Base-by-base conservation (phyloP, 2,113 vertebrate species). In the Antennarius striatus region DNA sequence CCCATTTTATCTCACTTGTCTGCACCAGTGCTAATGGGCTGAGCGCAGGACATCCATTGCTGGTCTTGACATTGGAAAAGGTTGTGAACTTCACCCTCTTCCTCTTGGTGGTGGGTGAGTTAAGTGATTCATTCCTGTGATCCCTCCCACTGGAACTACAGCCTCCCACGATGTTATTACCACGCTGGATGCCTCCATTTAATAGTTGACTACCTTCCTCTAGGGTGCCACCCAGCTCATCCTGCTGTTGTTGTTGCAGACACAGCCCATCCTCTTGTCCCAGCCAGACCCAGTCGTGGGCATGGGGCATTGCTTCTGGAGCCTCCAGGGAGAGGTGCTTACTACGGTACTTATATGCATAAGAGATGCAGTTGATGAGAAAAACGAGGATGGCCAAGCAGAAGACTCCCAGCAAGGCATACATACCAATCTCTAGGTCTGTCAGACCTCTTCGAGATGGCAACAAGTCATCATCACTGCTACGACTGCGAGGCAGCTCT, bases 271-370 rank as follows among this genome's bases (percentile, higher is more conserved):
- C 92, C 74, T 96, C 96, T 3, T 95, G 95, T 7, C 97, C 96
- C 54, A 99, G 92, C 97, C 98, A 99, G 39, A 99, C 97, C 98
- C 98, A 99, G 89, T 99, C 96, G 0, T 99, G 97, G 1, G 96
- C 92, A 49, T 99, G 98, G 2, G 93, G 88, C 94, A 94, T 88
- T 40, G 93, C 76, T 67, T 93, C 84, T 51, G 94, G 95, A 36
- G 93, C 94, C 57, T 96, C 97, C 52, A 92, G 77, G 29, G 97
- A 94, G 8, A 94, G 86, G 66, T 96, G 95, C 86, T 99, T 99
- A 90, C 94, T 95, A 36, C 95, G 87, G 82, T 96, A 98, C 84
- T 90, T 95, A 55, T 98, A 94, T 9, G 96, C 94, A 22, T 98
- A 99, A 8, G 96, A 93, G 28, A 96, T 94, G 9, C 98, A 98